These are phyloP conservation scores for Phyllotreta cruciferae DNA, from an alignment of 2,888 invertebrate genomes.

Conservation along the genomic window DNA sequence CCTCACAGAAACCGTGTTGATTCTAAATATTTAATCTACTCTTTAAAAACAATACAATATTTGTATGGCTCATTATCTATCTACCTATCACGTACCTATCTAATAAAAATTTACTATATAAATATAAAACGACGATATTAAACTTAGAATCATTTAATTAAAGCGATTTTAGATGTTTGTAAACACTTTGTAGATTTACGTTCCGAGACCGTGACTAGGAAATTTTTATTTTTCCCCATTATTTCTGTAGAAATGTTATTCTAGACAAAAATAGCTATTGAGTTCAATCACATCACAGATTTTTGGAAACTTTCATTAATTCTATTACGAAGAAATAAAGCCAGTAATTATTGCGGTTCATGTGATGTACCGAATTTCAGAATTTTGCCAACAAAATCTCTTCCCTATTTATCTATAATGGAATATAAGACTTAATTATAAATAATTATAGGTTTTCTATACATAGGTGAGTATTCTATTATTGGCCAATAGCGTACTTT, in stretches of 20 bases:
- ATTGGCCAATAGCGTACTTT: not conserved
- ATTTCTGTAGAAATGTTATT: not conserved
- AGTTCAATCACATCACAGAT: slow-evolving; percentile 1
- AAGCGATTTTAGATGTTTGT: not conserved
- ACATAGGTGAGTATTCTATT: not conserved
- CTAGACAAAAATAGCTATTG: not conserved
- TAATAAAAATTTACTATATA: too few relatives aligned
- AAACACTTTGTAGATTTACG: not conserved
- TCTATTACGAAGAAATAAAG: not conserved
- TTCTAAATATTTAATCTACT: too few relatives aligned
- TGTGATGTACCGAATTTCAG: not conserved
- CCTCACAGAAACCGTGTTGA: too few relatives aligned
- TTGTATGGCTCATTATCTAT: too few relatives aligned
- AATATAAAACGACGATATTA: too few relatives aligned
- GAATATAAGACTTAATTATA: too few relatives aligned
- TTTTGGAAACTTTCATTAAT: slow-evolving; percentile 1
- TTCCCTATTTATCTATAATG: too few relatives aligned
- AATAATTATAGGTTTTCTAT: too few relatives aligned
- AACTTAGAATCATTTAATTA: too few relatives aligned
- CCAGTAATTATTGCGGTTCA: not conserved
- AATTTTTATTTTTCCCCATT: slow-evolving; percentile 2
- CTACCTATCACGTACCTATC: too few relatives aligned
- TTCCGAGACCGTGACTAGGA: not conserved
- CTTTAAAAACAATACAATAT: too few relatives aligned
- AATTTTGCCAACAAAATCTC: too few relatives aligned